Percentiles rank a stretch among this genome's conserved stretches.
Evolutionary conservation across 2,888 invertebrate species (phyloP).

Genomic region (Platycnemis pennipes): DNA sequence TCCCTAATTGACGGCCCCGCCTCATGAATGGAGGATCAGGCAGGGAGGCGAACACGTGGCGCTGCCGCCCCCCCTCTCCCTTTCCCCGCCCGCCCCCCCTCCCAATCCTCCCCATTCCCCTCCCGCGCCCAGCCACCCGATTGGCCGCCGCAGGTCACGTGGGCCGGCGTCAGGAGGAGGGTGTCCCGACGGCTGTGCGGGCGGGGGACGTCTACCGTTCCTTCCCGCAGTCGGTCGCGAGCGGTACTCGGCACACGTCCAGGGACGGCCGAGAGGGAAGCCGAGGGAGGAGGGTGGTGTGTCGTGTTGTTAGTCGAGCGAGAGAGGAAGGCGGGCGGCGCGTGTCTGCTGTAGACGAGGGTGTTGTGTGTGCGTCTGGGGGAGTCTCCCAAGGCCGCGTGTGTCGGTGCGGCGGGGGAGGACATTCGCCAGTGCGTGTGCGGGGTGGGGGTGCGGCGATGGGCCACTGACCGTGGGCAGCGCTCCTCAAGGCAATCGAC

Average conservation of each 20-base stretch:
- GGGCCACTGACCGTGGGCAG: conserved; percentile 60
- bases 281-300: not conserved
- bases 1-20: conserved; percentile 56
- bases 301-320: not conserved
- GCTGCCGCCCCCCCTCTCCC: conserved; percentile 31
- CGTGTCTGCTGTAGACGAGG: too few relatives aligned
- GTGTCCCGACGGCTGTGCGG: not conserved
- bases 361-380: not conserved
- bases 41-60: conserved; percentile 54
- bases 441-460: conserved; percentile 19
- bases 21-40: conserved; percentile 59
- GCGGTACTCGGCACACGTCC: not conserved
- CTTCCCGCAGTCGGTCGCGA: conserved; percentile 53
- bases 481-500: conserved; percentile 54
- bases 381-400: conserved; percentile 25
- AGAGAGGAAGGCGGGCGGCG: not conserved
- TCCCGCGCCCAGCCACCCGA: conserved; percentile 9
- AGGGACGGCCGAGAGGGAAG: not conserved
- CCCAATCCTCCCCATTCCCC: not conserved
- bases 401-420: conserved; percentile 27
- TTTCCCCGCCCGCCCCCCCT: not conserved
- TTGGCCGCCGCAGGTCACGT: conserved; percentile 44
- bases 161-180: conserved; percentile 16
- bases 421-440: not conserved
- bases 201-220: conserved; percentile 37